Base-by-base conservation (phyloP, 2,113 vertebrate genomes). In the Siniperca knerii region DNA sequence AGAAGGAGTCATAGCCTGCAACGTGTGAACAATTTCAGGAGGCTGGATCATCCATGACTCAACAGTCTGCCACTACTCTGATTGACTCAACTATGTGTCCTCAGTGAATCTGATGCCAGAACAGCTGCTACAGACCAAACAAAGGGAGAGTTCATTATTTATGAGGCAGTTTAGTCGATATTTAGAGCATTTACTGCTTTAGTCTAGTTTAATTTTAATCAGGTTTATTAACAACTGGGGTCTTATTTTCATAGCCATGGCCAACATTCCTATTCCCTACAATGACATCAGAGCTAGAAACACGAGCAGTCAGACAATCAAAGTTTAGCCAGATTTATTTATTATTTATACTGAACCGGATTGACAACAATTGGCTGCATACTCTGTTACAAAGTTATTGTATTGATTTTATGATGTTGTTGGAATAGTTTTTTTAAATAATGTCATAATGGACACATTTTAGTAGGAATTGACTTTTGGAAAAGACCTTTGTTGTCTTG, bases 31-130 rank as follows among this genome's bases (percentile, higher is more conserved):
- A 48, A 7, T 83, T 68, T 79, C 58, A 82, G 61, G 48, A 72
- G 35, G 55, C 11, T 4, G 25, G 10, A 64, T 87, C 50, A 25
- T 61, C 35, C 52, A 9, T 75, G 82, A 88, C 57, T 83, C 78
- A 82, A 44, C 66, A 20, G 48, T n/a, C 77, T 85, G 82, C 16
- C 40, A 10, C 18, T 50, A 16, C 42, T 72, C 16, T 57, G 75
- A 64, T n/a, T 2, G 13, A 57, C 15, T 25, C 21, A 35, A n/a
- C 20, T n/a, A 55, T 52, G n/a, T 55, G 57, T 77, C 73, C 12
- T 52, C 58, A 11, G 70, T 57, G 67, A 48, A 66, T 50, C 44
- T 42, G 65, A 44, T 52, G 62, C 61, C 81, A 71, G 72, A 60
- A 29, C 79, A 79, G 87, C 66, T 62, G 60, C 54, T 64, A 1